Evolutionary conservation across 2,888 invertebrate genomes (phyloP).

Genomic region (Germaria angustata): DNA sequence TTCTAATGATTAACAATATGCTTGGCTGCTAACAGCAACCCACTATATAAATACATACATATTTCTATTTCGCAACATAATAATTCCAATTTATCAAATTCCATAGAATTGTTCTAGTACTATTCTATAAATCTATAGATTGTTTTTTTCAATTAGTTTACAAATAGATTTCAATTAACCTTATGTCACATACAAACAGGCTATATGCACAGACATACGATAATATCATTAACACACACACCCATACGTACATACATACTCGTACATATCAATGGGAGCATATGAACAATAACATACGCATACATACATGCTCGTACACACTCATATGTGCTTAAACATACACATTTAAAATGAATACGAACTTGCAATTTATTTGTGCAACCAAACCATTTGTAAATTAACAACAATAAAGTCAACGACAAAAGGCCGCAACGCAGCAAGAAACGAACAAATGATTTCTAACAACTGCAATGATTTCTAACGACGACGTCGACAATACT

Average conservation of each 20-base stretch:
- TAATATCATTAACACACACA: background rate
- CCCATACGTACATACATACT: background rate
- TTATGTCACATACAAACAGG: constrained; percentile 45
- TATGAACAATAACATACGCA: no score
- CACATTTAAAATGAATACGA: constrained; percentile 9
- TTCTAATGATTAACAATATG: no score
- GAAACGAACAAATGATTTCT: constrained; percentile 30
- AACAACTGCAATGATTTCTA: constrained; percentile 32
- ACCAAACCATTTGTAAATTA: constrained; percentile 17
- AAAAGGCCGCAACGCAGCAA: constrained; percentile 17
- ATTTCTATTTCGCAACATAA: background rate
- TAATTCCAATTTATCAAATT: constrained; percentile 1
- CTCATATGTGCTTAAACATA: background rate
- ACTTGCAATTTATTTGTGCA: constrained; percentile 24
- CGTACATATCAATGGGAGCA: no score
- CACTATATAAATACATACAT: background rate
- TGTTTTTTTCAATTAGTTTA: constrained; percentile 46
- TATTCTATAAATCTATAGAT: constrained; percentile 6
- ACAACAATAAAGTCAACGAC: constrained; percentile 18
- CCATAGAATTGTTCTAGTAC: background rate
- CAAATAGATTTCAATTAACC: constrained; percentile 65
- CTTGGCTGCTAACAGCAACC: no score
- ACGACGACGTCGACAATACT: background rate
- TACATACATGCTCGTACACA: background rate
- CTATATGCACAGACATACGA: background rate